Conservation (phyloP, 2,888 invertebrate species). For the Lottia scabra region DNA sequence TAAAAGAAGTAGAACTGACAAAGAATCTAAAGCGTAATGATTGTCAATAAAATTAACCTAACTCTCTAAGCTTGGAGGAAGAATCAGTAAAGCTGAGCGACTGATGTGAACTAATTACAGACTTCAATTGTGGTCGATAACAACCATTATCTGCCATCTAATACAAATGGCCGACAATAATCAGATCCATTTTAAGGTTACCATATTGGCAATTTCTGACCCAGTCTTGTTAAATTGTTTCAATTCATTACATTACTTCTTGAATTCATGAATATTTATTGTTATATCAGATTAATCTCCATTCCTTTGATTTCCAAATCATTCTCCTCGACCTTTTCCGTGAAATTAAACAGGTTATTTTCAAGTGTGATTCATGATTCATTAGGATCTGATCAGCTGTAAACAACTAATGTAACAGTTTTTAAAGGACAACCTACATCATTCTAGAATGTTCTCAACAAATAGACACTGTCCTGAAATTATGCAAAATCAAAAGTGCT, state of each 20-base stretch:
- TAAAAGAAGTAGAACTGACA: slow-evolving; percentile 6
- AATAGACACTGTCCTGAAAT: too few species aligned
- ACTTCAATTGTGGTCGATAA: slow-evolving; percentile 14
- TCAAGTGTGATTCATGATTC: too few species aligned
- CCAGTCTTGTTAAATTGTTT: background rate
- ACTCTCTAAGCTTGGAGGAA: background rate
- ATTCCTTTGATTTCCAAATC: too few species aligned
- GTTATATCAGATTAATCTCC: too few species aligned
- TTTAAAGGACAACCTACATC: too few species aligned
- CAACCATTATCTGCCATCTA: slow-evolving; percentile 23
- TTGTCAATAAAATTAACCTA: slow-evolving; percentile 17
- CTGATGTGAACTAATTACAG: slow-evolving; percentile 15
- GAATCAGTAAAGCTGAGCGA: slow-evolving; percentile 5
- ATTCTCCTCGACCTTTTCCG: too few species aligned
- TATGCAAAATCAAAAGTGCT: too few species aligned
- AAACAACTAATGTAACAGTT: too few species aligned
- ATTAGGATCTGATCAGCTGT: too few species aligned
- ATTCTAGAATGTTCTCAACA: too few species aligned
- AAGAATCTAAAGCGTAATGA: slow-evolving; percentile 8
- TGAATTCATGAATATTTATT: too few species aligned
- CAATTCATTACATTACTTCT: background rate
- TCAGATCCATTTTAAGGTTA: slow-evolving; percentile 23
- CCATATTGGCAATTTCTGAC: slow-evolving; percentile 15
- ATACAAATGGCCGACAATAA: slow-evolving; percentile 29
- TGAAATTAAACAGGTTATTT: too few species aligned